A percentile compares a stretch with the other conserved stretches of the same genome.
These are phyloP conservation scores for Conus canariensis DNA, from an alignment of 2,888 invertebrate species.

Conservation along the genomic window DNA sequence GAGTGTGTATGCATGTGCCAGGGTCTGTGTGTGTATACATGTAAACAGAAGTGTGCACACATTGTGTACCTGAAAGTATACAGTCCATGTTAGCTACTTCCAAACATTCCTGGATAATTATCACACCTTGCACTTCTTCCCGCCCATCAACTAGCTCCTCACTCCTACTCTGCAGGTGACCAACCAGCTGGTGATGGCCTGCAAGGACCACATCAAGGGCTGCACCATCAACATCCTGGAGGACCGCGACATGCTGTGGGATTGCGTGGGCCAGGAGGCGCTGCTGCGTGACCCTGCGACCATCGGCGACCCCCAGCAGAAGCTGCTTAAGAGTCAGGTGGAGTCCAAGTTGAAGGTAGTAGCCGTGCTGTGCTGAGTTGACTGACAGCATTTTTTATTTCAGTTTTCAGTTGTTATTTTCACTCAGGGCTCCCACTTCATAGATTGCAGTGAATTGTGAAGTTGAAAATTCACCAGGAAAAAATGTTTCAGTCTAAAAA, in stretches of 20 bases:
- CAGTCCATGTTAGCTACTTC: too few relatives aligned
- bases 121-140: too few relatives aligned
- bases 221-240: conserved; percentile 67
- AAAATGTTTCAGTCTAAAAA: too few relatives aligned
- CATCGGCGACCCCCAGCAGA: conserved; percentile 61
- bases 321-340: conserved; percentile 68
- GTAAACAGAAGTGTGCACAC: too few relatives aligned
- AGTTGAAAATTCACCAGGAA: too few relatives aligned
- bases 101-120: too few relatives aligned
- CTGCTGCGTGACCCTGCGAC: conserved; percentile 61
- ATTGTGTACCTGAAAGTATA: too few relatives aligned
- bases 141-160: too few relatives aligned
- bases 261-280: conserved; percentile 68
- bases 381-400: conserved; percentile 36
- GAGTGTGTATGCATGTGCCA: too few relatives aligned
- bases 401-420: conserved; percentile 1
- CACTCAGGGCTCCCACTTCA: too few relatives aligned
- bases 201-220: conserved; percentile 76
- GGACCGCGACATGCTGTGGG: conserved; percentile 73
- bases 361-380: conserved; percentile 35
- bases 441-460: too few relatives aligned
- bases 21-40: too few relatives aligned
- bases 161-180: conserved; percentile 65
- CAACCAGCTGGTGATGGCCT: conserved; percentile 77
- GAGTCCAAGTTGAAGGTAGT: conserved; percentile 71